These are phyloP conservation scores for Strongylocentrotus purpuratus DNA, from an alignment of 35 echinoderm and acorn worm genomes.

Conservation along the genomic window DNA sequence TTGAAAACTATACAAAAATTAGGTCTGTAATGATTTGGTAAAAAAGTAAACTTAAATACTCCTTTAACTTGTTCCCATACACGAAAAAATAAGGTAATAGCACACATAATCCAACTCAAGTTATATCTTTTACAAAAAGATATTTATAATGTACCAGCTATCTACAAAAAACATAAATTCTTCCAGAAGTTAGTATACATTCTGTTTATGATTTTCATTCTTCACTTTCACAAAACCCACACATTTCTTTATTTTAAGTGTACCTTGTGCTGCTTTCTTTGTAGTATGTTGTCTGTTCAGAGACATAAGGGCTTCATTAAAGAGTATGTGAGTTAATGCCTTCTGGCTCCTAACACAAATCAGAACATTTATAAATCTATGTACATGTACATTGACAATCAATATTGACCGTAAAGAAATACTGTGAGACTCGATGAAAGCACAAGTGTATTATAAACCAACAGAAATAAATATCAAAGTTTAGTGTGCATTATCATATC, in stretches of 20 bases:
- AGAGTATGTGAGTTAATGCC: too few species aligned
- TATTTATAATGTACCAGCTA: not conserved
- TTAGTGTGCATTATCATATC: not conserved
- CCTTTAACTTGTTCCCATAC: not conserved
- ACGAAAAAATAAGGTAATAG: not conserved
- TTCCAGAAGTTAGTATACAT: not conserved
- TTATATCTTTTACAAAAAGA: not conserved
- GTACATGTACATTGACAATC: not conserved
- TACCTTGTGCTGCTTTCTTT: too few species aligned
- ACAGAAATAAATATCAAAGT: not conserved
- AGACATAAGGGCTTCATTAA: too few species aligned
- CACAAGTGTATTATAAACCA: not conserved
- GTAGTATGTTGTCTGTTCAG: too few species aligned
- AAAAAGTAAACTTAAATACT: not conserved
- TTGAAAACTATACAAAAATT: not conserved
- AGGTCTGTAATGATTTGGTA: not conserved
- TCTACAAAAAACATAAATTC: not conserved
- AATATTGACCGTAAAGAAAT: not conserved
- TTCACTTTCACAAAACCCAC: not conserved
- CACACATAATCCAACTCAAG: not conserved
- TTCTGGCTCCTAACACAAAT: too few species aligned
- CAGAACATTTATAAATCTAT: not conserved
- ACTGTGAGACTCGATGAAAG: not conserved
- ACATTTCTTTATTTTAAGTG: too few species aligned
- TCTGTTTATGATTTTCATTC: not conserved